Evolutionary conservation across 2,797 vertebrate species (phyloP).

Genomic region (Gallinago stenura): DNA sequence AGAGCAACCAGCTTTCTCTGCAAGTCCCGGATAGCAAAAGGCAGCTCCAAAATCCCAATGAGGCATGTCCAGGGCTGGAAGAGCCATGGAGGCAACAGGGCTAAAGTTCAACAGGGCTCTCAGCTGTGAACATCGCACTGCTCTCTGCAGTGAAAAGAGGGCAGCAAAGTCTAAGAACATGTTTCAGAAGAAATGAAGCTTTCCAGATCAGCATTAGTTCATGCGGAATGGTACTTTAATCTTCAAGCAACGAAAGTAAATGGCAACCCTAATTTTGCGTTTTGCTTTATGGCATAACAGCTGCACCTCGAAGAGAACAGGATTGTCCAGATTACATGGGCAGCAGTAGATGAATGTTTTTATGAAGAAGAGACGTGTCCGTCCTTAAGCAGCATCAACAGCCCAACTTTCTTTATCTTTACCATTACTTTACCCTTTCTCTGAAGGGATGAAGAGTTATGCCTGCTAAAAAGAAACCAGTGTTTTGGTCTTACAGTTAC

Average conservation of each 20-base stretch:
- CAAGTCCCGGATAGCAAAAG: neutral
- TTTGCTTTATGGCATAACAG: neutral
- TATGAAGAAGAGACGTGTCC: neutral
- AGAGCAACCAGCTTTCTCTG: neutral
- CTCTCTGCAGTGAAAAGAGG: too few relatives aligned
- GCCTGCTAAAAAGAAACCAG: neutral
- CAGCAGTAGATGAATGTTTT: neutral
- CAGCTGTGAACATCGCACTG: too few relatives aligned
- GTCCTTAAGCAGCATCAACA: neutral
- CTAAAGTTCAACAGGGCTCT: neutral
- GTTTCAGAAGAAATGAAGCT: neutral
- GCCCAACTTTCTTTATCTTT: neutral
- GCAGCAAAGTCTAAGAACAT: neutral
- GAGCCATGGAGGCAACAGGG: neutral
- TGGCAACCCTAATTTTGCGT: neutral
- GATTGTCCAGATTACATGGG: neutral
- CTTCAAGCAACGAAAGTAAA: neutral
- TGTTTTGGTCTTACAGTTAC: fast-evolving
- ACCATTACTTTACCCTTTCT: neutral
- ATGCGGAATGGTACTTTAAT: neutral
- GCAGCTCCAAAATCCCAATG: neutral
- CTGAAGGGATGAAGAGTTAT: neutral
- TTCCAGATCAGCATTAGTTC: neutral
- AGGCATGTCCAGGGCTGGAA: neutral
- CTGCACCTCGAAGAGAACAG: neutral